Conservation (phyloP, 1,140 invertebrate genomes). For the Grapholita molesta region DNA sequence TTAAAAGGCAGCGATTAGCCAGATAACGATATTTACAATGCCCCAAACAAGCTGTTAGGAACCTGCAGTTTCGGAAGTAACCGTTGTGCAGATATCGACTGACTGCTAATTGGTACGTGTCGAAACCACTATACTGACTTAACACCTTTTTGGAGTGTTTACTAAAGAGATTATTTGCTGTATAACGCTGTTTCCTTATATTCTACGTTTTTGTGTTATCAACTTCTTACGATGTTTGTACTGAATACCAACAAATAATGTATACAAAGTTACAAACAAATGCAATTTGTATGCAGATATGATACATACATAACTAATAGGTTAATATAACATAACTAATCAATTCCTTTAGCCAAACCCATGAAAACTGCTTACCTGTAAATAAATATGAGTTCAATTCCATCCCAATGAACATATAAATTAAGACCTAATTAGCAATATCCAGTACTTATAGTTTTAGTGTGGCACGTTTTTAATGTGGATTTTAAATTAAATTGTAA, state of each 20-base stretch:
- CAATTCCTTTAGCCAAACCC: too few species aligned
- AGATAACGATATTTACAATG: neutral
- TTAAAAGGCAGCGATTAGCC: neutral
- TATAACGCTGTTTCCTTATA: conserved; percentile 41
- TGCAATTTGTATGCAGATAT: too few species aligned
- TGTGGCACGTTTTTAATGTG: neutral
- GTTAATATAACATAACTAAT: too few species aligned
- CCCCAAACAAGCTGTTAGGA: neutral
- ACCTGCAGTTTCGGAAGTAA: conserved; percentile 45
- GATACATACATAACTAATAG: too few species aligned
- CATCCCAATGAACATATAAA: neutral
- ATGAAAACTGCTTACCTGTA: neutral
- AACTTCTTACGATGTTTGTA: conserved; percentile 15
- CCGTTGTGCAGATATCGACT: conserved; percentile 55
- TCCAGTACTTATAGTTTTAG: neutral
- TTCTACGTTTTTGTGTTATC: conserved; percentile 29
- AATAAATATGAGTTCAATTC: neutral
- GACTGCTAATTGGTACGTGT: conserved; percentile 69
- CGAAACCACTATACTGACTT: conserved; percentile 53
- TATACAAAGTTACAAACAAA: too few species aligned
- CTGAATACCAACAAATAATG: too few species aligned
- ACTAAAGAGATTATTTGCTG: conserved; percentile 40
- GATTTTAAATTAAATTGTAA: conserved; percentile 3
- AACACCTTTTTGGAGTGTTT: conserved; percentile 61
- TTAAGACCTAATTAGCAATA: neutral